Base-by-base conservation (phyloP, 2,888 invertebrate species). In the Dinocampus coccinellae region DNA sequence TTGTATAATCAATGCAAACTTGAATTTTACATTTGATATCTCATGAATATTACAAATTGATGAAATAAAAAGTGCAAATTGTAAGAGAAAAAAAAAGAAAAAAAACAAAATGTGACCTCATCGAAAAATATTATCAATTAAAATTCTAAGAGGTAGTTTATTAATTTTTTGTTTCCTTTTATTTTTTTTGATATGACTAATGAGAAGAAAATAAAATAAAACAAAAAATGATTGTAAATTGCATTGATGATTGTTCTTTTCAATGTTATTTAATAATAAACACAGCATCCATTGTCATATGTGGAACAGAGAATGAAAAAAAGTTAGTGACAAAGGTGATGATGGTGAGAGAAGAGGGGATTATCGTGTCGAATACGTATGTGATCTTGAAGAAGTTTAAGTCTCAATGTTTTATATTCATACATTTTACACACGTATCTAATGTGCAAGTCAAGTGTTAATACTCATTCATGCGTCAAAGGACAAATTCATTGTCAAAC, bases 381-480 rank as follows among this genome's bases (percentile, higher is more conserved):
- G n/a, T 61, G 47, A 60, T 52, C 34, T 68, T 34, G 61, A 39
- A 34, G 33, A 60, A 63, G 58, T 39, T 39, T 63, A 34, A 29
- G 7, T 22, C 9, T 6, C 24, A 16, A 47, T 47, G 20, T 16
- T 16, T 47, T 20, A 29, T n/a, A 24, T 13, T 11, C 24, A 63
- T 26, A 29, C 11, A n/a, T 53, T 69, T n/a, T 13, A 34, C n/a
- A 16, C 9, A n/a, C n/a, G 33, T 26, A 13, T 52, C 11, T 52
- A 10, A 26, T 65, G 33, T 29, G 22, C n/a, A 16, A 24, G 57
- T 53, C 16, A 24, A 42, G 16, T 39, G 42, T 58, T 36, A 55
- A 33, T 33, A 29, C 16, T 16, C 34, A 34, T 33, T 70, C 39
- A 13, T 64, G 69, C 69, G 64, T 70, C 58, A 70, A 70, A 70